Percentiles rank a stretch among this genome's conserved stretches.
Evolutionary conservation across 2,888 invertebrate genomes (phyloP).

Genomic region (Baccha elongata): DNA sequence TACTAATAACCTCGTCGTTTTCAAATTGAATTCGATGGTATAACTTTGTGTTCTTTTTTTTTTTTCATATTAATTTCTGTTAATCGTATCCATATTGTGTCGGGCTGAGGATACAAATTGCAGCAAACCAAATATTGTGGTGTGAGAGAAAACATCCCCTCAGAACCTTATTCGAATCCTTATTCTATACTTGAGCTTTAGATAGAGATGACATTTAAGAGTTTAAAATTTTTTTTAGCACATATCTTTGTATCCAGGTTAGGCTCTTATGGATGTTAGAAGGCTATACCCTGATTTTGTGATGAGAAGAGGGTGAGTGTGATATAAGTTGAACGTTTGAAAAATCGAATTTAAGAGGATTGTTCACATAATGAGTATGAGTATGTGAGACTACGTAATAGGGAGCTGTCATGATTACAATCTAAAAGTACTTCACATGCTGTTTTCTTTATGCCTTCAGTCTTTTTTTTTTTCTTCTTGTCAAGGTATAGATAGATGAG

Average conservation of each 20-base stretch:
- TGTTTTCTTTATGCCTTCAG: constrained; percentile 20
- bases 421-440: constrained; percentile 47
- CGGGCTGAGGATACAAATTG: not conserved
- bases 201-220: constrained; percentile 33
- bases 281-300: not conserved
- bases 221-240: constrained; percentile 47
- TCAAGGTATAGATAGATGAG: not conserved
- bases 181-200: constrained; percentile 19
- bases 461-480: not conserved
- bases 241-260: constrained; percentile 47
- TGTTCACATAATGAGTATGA: constrained; percentile 50
- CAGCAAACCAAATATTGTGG: not conserved
- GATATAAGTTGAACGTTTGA: constrained; percentile 7
- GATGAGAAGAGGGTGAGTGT: not conserved
- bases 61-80: constrained; percentile 4
- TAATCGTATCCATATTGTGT: constrained; percentile 9
- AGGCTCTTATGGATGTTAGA: not conserved
- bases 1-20: not conserved
- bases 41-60: constrained; percentile 1
- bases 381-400: constrained; percentile 9
- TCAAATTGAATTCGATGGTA: constrained; percentile 19
- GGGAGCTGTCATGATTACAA: constrained; percentile 45
- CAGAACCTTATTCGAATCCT: not conserved
- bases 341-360: constrained; percentile 58
- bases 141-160: not conserved